These are phyloP conservation scores for Araneus ventricosus DNA, from an alignment of 1,140 invertebrate genomes.

Conservation along the genomic window DNA sequence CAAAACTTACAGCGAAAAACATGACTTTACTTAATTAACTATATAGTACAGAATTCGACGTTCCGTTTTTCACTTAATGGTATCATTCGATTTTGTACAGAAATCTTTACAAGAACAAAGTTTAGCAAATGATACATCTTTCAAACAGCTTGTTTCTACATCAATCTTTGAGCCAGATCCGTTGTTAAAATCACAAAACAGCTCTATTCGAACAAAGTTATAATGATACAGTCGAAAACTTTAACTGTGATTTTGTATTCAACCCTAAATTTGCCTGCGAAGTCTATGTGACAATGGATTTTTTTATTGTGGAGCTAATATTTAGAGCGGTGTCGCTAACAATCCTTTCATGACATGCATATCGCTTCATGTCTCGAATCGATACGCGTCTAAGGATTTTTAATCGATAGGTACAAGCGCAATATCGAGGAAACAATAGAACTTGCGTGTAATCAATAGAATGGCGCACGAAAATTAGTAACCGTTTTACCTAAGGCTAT, in stretches of 20 bases:
- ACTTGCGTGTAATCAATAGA: slow-evolving; percentile 30
- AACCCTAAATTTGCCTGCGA: neutral
- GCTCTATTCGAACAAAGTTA: neutral
- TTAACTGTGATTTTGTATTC: neutral
- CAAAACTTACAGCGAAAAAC: too few species aligned
- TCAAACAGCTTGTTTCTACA: neutral
- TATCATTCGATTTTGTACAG: neutral
- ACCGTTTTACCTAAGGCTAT: slow-evolving; percentile 53
- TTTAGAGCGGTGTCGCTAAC: slow-evolving; percentile 2
- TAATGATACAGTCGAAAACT: neutral
- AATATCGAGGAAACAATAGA: slow-evolving; percentile 56
- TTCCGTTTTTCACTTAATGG: neutral
- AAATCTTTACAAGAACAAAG: neutral
- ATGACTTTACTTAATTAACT: too few species aligned
- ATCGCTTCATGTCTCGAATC: slow-evolving; percentile 2
- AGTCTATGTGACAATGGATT: neutral
- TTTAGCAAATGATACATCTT: too few species aligned
- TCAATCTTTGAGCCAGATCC: neutral
- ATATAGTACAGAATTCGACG: neutral
- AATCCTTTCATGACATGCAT: slow-evolving; percentile 14
- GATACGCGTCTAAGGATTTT: slow-evolving; percentile 37
- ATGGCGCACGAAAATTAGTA: slow-evolving; percentile 56
- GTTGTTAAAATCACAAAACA: neutral
- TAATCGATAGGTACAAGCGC: slow-evolving; percentile 35
- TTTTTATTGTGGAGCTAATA: neutral